phyloP scores from a whole-genome alignment of 2,113 vertebrate species.

The Rostratula benghalensis region DNA sequence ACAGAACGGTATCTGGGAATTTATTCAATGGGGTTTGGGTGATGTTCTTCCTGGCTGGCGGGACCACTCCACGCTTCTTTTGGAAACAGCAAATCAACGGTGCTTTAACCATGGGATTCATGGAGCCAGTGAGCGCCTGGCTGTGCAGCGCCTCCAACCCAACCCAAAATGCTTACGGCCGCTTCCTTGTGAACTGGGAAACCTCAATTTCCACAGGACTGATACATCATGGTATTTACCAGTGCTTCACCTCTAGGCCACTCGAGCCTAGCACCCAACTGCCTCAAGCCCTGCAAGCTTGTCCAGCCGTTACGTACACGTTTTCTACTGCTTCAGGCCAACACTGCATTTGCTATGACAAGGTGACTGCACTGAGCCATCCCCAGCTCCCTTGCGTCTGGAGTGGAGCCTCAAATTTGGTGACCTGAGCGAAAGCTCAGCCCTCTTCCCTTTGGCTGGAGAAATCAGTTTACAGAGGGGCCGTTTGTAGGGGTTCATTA shows the following conservation, averaged over 20 bases:
- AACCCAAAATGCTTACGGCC: neutral
- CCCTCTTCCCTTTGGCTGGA: neutral
- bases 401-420: no score
- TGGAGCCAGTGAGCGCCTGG: rapidly evolving
- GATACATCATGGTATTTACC: neutral
- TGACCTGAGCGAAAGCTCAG: rapidly evolving
- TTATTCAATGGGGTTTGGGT: neutral
- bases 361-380: rapidly evolving
- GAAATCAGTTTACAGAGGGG: rapidly evolving
- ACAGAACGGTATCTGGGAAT: neutral
- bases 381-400: rapidly evolving
- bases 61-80: neutral
- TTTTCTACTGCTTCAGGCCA: neutral
- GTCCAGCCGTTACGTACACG: rapidly evolving
- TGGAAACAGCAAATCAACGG: rapidly evolving
- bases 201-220: neutral
- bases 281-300: neutral
- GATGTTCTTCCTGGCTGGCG: neutral
- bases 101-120: neutral
- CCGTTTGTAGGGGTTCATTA: rapidly evolving
- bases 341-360: rapidly evolving
- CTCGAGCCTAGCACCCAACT: neutral
- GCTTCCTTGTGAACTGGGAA: neutral
- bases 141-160: rapidly evolving
- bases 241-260: neutral